Evolutionary conservation across 2,888 invertebrate genomes (phyloP).

Genomic region (Patella depressa): DNA sequence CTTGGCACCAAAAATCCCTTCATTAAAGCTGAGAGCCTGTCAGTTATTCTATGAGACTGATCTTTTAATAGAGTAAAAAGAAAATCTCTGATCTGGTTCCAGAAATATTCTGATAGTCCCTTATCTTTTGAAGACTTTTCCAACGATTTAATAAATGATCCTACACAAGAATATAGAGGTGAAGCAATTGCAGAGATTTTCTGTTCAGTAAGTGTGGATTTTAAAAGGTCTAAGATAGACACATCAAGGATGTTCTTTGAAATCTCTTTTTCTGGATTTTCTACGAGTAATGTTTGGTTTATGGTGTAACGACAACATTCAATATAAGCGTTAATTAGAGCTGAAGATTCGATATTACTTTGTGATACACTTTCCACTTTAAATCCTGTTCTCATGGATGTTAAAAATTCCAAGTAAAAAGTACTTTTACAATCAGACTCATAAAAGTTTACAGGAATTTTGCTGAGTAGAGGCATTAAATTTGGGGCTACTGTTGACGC

Average conservation of each 20-base stretch:
- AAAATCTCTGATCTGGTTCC: background rate
- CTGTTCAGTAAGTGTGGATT: slow-evolving; percentile 1
- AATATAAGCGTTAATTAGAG: slow-evolving; percentile 79
- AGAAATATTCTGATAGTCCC: background rate
- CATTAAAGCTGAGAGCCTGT: background rate
- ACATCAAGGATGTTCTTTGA: slow-evolving; percentile 52
- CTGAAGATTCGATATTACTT: slow-evolving; percentile 80
- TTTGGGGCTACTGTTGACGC: slow-evolving; percentile 82
- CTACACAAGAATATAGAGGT: background rate
- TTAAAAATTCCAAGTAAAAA: slow-evolving; percentile 76
- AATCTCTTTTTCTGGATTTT: slow-evolving; percentile 25
- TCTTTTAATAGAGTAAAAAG: background rate
- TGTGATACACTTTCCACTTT: slow-evolving; percentile 76
- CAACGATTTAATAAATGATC: background rate
- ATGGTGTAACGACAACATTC: slow-evolving; percentile 82
- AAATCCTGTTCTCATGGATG: slow-evolving; percentile 80
- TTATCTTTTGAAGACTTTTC: background rate
- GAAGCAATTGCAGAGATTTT: background rate
- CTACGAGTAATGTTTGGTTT: slow-evolving; percentile 26
- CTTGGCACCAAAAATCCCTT: background rate
- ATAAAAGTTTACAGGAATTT: slow-evolving; percentile 75
- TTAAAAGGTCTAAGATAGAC: slow-evolving; percentile 35
- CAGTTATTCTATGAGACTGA: background rate
- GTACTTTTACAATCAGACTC: slow-evolving; percentile 45
- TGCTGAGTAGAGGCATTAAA: slow-evolving; percentile 83